Percentiles rank a stretch among this genome's conserved stretches.
phyloP scores from a whole-genome alignment of 2,113 vertebrate genomes.

The Atrichornis clamosus region DNA sequence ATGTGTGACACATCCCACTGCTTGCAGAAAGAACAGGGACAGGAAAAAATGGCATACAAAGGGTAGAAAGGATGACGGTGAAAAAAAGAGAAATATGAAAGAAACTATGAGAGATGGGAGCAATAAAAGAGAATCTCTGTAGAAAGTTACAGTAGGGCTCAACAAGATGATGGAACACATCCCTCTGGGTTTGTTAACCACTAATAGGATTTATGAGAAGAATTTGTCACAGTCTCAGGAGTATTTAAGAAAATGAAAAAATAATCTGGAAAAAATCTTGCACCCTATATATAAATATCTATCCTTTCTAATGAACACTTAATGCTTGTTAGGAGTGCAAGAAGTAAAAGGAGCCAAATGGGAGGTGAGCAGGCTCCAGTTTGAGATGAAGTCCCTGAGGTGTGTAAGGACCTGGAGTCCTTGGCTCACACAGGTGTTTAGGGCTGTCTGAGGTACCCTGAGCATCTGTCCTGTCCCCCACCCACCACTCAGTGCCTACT shows the following conservation, averaged over 20 bases:
- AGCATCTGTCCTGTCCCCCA: neutral
- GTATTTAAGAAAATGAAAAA: neutral
- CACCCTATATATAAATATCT: neutral
- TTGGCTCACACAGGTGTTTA: neutral
- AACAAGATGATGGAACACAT: neutral
- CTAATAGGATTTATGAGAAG: neutral
- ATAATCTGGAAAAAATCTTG: neutral
- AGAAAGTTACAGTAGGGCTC: neutral
- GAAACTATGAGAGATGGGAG: neutral
- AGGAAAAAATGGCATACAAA: neutral
- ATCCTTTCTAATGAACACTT: neutral
- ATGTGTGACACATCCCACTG: too few relatives aligned
- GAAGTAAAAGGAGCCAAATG: neutral
- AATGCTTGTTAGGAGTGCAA: neutral
- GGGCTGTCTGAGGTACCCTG: neutral
- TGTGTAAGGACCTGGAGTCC: neutral
- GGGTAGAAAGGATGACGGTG: neutral
- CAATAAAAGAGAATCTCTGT: neutral
- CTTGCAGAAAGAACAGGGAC: neutral
- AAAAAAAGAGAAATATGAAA: neutral
- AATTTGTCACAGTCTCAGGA: neutral
- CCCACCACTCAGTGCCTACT: neutral
- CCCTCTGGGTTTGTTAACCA: neutral
- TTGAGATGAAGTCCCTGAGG: neutral
- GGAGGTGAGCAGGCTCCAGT: fast-evolving